Conservation (phyloP, 2,797 vertebrate species). For the Poecilia gillii region DNA sequence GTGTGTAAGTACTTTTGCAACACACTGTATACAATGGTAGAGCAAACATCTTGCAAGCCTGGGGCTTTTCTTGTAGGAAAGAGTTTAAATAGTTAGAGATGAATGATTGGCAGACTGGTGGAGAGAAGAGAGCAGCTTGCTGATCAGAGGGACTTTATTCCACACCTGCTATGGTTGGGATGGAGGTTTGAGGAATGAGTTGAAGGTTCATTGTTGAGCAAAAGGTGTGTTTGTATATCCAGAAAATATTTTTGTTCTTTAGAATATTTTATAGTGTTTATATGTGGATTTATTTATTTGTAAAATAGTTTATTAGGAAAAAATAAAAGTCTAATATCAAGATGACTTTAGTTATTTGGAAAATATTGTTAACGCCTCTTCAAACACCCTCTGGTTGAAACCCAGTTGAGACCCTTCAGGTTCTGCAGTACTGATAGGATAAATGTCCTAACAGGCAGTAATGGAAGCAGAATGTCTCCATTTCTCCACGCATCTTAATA, state of each 20-base stretch:
- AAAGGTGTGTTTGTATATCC: background rate
- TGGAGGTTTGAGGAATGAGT: background rate
- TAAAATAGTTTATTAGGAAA: background rate
- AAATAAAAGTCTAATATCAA: background rate
- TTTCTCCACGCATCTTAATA: slow-evolving; percentile 76
- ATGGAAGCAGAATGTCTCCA: slow-evolving; percentile 59
- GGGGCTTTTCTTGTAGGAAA: background rate
- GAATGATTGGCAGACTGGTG: background rate
- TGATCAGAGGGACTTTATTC: background rate
- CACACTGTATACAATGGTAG: background rate
- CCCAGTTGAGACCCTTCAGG: slow-evolving; percentile 14
- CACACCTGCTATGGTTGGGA: background rate
- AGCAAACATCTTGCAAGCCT: background rate
- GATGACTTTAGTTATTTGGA: background rate
- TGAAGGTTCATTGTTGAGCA: background rate
- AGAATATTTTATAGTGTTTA: background rate
- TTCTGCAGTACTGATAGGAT: slow-evolving; percentile 10
- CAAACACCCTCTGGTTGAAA: background rate
- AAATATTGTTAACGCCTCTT: background rate
- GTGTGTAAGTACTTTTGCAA: background rate
- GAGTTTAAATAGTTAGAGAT: background rate
- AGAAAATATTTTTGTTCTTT: background rate
- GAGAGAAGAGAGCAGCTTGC: background rate
- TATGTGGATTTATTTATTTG: background rate
- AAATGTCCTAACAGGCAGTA: slow-evolving; percentile 36